Percentiles rank a stretch among this genome's conserved stretches.
These are phyloP conservation scores for Xyrauchen texanus DNA, from an alignment of 2,113 vertebrate genomes.

Conservation along the genomic window DNA sequence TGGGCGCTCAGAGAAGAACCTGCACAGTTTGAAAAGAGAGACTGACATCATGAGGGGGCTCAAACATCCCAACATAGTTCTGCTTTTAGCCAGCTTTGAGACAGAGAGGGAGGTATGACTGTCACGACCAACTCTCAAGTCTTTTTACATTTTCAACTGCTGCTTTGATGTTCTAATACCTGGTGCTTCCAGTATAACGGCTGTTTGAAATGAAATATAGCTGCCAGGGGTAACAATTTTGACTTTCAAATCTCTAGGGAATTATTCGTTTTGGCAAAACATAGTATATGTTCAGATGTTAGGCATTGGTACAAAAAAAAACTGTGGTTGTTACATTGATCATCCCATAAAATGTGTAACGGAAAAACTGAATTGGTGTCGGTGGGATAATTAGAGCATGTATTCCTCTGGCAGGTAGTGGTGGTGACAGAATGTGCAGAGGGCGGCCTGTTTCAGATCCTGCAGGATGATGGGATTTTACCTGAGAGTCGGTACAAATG, in stretches of 20 bases:
- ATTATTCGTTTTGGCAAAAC: slow-evolving; percentile 43
- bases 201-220: slow-evolving; percentile 31
- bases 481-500: slow-evolving; percentile 83
- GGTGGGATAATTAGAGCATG: slow-evolving; percentile 8
- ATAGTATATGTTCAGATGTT: slow-evolving; percentile 25
- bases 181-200: slow-evolving; percentile 40
- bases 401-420: slow-evolving; percentile 80
- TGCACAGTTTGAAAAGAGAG: slow-evolving; percentile 85
- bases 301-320: slow-evolving; percentile 20
- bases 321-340: slow-evolving; percentile 54
- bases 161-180: not conserved
- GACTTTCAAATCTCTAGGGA: slow-evolving; percentile 48
- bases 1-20: slow-evolving; percentile 88
- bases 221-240: slow-evolving; percentile 47
- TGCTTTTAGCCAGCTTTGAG: slow-evolving; percentile 93
- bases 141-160: not conserved
- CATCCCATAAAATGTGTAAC: not conserved
- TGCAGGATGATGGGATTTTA: slow-evolving; percentile 89
- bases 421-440: slow-evolving; percentile 96
- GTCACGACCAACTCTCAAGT: not conserved
- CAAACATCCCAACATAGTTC: slow-evolving; percentile 90
- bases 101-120: slow-evolving; percentile 85
- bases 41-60: slow-evolving; percentile 93
- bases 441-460: slow-evolving; percentile 92
- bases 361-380: slow-evolving; percentile 12